Evolutionary conservation across 2,113 vertebrate species (phyloP).

Genomic region (Recurvirostra avosetta): DNA sequence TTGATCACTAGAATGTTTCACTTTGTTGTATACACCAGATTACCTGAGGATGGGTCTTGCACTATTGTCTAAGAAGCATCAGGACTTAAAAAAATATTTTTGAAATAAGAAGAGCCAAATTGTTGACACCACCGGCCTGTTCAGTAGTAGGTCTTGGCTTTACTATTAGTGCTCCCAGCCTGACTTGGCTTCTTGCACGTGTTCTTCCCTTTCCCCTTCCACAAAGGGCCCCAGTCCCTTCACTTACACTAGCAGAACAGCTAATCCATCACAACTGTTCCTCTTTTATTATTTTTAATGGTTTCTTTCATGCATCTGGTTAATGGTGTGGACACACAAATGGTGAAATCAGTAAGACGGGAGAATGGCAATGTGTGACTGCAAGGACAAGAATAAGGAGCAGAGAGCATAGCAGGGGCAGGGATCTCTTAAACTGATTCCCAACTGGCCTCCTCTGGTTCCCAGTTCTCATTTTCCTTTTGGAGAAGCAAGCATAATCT

Average conservation of each 20-base stretch:
- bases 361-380: not conserved
- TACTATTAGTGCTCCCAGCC: not conserved
- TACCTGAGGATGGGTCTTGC: not conserved
- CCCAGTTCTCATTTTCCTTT: not conserved
- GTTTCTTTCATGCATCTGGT: not conserved
- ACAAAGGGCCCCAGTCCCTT: not conserved
- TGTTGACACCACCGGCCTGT: rapidly evolving
- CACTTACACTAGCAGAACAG: not conserved
- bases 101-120: not conserved
- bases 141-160: not conserved
- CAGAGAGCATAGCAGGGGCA: not conserved
- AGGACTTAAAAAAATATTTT: not conserved
- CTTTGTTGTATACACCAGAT: not conserved
- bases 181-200: not conserved
- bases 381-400: not conserved
- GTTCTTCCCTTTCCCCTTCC: not conserved
- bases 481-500: not conserved
- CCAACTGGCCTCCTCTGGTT: not conserved
- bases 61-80: not conserved
- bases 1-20: not conserved
- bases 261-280: not conserved
- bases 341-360: not conserved
- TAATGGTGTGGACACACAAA: not conserved
- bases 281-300: not conserved
- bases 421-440: not conserved